These are phyloP conservation scores for Macroglossus sobrinus DNA, from an alignment of 2,113 vertebrate genomes.

Conservation along the genomic window DNA sequence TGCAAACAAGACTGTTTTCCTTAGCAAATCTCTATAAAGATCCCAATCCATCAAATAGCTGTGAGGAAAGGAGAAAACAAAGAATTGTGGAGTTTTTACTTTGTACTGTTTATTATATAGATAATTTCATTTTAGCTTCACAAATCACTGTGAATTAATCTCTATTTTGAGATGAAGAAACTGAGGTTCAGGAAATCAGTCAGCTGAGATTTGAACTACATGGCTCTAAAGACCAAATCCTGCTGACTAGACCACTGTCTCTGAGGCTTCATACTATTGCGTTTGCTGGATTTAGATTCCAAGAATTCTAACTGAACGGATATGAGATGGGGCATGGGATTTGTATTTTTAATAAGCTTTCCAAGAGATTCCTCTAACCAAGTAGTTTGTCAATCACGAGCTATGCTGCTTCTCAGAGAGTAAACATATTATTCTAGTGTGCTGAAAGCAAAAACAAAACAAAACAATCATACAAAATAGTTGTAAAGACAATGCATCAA, in stretches of 20 bases:
- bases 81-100: background rate
- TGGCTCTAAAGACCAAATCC: background rate
- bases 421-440: background rate
- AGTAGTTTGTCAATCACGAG: background rate
- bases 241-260: background rate
- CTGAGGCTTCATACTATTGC: rapidly evolving
- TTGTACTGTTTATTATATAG: background rate
- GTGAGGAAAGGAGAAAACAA: background rate
- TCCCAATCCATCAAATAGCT: background rate
- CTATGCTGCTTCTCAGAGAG: background rate
- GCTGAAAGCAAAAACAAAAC: background rate
- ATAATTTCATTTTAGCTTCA: background rate
- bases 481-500: background rate
- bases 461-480: background rate
- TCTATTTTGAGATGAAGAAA: background rate
- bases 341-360: background rate
- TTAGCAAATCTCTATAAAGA: background rate
- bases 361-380: background rate
- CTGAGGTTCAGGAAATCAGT: background rate
- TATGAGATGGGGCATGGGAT: background rate
- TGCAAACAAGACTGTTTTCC: background rate
- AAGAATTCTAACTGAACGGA: background rate
- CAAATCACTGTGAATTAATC: background rate
- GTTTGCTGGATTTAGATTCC: background rate
- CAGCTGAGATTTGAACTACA: background rate